phyloP scores from a whole-genome alignment of 2,797 vertebrate species.

The Xenops minutus region DNA sequence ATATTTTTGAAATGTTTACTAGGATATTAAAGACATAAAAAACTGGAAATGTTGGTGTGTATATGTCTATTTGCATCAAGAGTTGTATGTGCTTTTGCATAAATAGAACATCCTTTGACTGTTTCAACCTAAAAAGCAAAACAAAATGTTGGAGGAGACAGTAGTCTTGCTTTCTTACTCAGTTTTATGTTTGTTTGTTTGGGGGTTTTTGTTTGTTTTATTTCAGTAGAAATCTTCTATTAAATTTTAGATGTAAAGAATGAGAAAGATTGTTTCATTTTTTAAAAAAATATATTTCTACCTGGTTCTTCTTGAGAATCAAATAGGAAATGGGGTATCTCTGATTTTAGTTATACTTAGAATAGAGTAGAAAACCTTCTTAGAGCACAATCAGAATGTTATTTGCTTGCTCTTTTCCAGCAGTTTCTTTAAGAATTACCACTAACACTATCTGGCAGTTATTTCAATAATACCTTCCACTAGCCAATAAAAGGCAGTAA shows the following conservation, averaged over 20 bases:
- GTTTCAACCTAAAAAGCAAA: not conserved
- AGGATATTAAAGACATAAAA: not conserved
- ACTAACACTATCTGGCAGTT: not conserved
- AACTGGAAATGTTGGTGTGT: not conserved
- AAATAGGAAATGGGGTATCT: not conserved
- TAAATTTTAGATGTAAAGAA: not conserved
- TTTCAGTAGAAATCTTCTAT: not conserved
- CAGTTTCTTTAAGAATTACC: not conserved
- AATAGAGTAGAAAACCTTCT: not conserved
- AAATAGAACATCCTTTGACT: not conserved
- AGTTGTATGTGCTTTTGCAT: not conserved
- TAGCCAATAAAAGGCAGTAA: not conserved
- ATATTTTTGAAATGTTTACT: not conserved
- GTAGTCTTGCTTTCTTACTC: not conserved
- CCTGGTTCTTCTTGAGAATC: not conserved
- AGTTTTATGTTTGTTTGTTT: not conserved
- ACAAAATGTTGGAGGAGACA: not conserved
- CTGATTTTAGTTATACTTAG: not conserved
- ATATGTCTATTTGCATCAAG: not conserved
- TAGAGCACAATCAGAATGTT: not conserved
- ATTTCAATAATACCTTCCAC: not conserved
- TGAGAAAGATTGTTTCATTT: accelerated
- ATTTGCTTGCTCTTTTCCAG: not conserved
- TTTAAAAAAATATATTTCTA: not conserved
- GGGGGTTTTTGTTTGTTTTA: not conserved